Conservation (phyloP, 2,113 vertebrate genomes). For the Caranx melampygus region DNA sequence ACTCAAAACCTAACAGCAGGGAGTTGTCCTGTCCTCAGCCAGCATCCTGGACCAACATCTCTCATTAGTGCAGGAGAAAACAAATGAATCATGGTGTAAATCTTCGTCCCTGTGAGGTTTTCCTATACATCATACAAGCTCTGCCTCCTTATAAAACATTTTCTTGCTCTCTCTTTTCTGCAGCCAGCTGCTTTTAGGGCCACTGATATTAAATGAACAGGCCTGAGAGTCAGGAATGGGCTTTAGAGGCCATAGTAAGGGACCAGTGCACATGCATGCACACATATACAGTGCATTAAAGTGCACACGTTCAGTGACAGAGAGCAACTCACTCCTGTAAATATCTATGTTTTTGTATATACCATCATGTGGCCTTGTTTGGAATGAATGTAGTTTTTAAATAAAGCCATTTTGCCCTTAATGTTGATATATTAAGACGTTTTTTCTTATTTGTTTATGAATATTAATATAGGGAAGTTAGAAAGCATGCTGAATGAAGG, state of each 20-base stretch:
- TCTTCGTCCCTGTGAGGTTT: slow-evolving; percentile 3
- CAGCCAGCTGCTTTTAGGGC: slow-evolving; percentile 7
- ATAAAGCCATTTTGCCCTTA: slow-evolving; percentile 58
- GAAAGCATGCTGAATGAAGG: not conserved
- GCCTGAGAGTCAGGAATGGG: slow-evolving; percentile 11
- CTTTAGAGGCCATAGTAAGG: slow-evolving; percentile 12
- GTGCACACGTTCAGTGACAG: slow-evolving; percentile 31
- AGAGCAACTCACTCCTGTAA: slow-evolving; percentile 51
- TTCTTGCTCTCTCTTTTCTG: slow-evolving; percentile 16
- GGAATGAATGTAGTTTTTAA: slow-evolving; percentile 79
- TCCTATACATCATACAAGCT: not conserved
- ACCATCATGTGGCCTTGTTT: slow-evolving; percentile 77
- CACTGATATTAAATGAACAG: not conserved
- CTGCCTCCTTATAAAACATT: slow-evolving; percentile 11
- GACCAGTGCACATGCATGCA: slow-evolving; percentile 46
- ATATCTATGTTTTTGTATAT: slow-evolving; percentile 63
- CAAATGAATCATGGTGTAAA: not conserved
- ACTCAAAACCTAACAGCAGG: not conserved
- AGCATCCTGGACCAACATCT: not conserved
- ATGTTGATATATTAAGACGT: slow-evolving; percentile 5
- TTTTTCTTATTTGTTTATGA: not conserved
- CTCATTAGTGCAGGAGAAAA: not conserved
- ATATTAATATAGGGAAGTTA: no score
- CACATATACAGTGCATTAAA: slow-evolving; percentile 14
- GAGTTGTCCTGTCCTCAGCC: not conserved